These are phyloP conservation scores for Cryptotis parvus DNA, from an alignment of 2,113 vertebrate genomes.

Conservation along the genomic window DNA sequence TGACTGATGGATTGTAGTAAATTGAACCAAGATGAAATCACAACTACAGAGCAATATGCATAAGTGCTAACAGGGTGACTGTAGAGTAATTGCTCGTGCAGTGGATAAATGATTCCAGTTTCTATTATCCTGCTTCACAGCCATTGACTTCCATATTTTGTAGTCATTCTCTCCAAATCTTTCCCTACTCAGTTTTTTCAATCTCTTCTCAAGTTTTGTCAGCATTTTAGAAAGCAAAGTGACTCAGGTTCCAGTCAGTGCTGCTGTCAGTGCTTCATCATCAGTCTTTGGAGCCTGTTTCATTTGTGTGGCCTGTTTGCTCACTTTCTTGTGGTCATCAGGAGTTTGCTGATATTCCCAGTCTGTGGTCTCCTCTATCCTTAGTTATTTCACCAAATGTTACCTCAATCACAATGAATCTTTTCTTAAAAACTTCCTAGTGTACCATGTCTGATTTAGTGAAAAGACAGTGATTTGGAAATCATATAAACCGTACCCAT, in stretches of 20 bases:
- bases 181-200: neutral
- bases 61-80: neutral
- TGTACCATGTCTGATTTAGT: neutral
- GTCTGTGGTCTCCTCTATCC: neutral
- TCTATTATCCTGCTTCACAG: neutral
- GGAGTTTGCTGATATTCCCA: neutral
- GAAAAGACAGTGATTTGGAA: neutral
- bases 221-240: neutral
- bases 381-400: neutral
- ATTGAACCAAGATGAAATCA: neutral
- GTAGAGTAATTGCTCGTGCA: neutral
- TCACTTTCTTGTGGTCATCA: fast-evolving
- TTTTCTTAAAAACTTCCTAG: neutral
- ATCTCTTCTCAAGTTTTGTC: neutral
- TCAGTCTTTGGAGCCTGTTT: neutral
- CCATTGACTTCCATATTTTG: neutral
- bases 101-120: neutral
- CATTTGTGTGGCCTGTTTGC: neutral
- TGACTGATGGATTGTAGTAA: neutral
- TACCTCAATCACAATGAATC: neutral
- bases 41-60: neutral
- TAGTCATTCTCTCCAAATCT: slow-evolving; percentile 54
- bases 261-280: neutral
- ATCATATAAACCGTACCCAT: neutral
- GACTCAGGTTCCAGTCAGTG: neutral